phyloP scores from a whole-genome alignment of 2,888 invertebrate genomes.

The Anoncus sp. region DNA sequence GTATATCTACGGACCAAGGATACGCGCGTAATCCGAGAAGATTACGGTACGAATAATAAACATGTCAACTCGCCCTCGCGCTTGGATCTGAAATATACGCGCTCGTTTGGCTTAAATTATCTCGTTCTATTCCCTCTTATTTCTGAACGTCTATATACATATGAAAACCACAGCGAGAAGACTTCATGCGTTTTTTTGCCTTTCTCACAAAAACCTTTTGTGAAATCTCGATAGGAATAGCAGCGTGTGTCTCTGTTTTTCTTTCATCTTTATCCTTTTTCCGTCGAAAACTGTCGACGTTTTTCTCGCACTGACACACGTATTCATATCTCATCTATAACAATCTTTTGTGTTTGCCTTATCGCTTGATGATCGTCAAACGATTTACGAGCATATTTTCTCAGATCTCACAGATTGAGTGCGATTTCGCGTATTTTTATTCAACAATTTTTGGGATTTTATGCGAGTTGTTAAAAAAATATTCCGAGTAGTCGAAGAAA shows the following conservation, averaged over 20 bases:
- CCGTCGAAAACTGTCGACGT: slow-evolving; percentile 14
- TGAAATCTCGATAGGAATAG: slow-evolving; percentile 1
- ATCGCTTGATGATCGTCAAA: slow-evolving; percentile 24
- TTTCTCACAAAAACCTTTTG: slow-evolving; percentile 29
- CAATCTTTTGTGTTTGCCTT: background rate
- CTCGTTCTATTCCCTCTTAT: slow-evolving; percentile 46
- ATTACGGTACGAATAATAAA: slow-evolving; percentile 78
- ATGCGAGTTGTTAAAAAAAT: too few species aligned
- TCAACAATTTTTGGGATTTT: too few species aligned
- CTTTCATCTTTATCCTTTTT: slow-evolving; percentile 35
- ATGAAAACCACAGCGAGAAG: slow-evolving; percentile 44
- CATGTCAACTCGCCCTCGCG: slow-evolving; percentile 74
- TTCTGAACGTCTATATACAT: slow-evolving; percentile 54
- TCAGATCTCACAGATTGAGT: background rate
- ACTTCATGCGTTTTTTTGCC: slow-evolving; percentile 15
- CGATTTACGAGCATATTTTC: slow-evolving; percentile 4
- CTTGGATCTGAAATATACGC: slow-evolving; percentile 55
- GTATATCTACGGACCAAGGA: slow-evolving; percentile 25
- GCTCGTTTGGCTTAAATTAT: slow-evolving; percentile 60
- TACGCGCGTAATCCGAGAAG: slow-evolving; percentile 78
- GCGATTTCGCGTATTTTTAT: too few species aligned
- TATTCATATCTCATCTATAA: background rate
- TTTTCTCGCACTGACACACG: background rate
- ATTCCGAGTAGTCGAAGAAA: too few species aligned
- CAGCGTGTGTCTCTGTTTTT: slow-evolving; percentile 5